phyloP scores from a whole-genome alignment of 2,888 invertebrate genomes.

The Caenorhabditis sp. region DNA sequence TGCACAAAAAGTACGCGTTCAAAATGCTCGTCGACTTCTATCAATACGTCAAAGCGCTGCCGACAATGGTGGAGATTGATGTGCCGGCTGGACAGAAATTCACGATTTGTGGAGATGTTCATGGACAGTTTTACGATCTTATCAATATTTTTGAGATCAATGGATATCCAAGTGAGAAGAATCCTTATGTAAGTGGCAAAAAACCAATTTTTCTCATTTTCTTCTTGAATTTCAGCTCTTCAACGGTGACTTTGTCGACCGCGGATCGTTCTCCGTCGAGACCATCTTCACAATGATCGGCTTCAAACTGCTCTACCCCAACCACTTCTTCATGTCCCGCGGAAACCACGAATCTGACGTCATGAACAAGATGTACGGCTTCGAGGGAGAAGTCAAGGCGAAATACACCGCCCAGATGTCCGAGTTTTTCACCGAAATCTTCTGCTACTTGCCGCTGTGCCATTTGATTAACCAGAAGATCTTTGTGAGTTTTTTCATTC shows the following conservation, averaged over 20 bases:
- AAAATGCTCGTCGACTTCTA: conserved; percentile 96
- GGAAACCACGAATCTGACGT: conserved; percentile 99
- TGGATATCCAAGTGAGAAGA: conserved; percentile 94
- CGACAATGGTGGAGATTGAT: conserved; percentile 92
- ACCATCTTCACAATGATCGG: conserved; percentile 98
- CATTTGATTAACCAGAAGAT: conserved; percentile 94
- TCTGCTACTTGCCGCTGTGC: conserved; percentile 96
- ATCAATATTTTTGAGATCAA: conserved; percentile 98
- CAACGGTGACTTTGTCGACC: conserved; percentile 99
- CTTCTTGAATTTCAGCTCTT: conserved; percentile 87
- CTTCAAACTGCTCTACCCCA: conserved; percentile 95
- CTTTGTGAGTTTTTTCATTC: conserved; percentile 85
- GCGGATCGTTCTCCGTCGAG: conserved; percentile 99
- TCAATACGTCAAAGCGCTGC: conserved; percentile 87
- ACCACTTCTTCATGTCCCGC: conserved; percentile 97
- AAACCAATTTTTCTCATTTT: neutral
- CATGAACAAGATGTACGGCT: conserved; percentile 99
- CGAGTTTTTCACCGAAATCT: conserved; percentile 97
- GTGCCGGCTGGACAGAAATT: conserved; percentile 88
- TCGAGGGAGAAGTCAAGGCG: conserved; percentile 97
- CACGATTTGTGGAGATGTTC: conserved; percentile 98
- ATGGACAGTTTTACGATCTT: conserved; percentile 98
- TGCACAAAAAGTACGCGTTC: conserved; percentile 97
- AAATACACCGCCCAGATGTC: conserved; percentile 96
- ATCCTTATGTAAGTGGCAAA: conserved; percentile 90